Percentiles rank a stretch among this genome's conserved stretches.
phyloP scores from a whole-genome alignment of 1,140 invertebrate species.

The Coptotermes formosanus region DNA sequence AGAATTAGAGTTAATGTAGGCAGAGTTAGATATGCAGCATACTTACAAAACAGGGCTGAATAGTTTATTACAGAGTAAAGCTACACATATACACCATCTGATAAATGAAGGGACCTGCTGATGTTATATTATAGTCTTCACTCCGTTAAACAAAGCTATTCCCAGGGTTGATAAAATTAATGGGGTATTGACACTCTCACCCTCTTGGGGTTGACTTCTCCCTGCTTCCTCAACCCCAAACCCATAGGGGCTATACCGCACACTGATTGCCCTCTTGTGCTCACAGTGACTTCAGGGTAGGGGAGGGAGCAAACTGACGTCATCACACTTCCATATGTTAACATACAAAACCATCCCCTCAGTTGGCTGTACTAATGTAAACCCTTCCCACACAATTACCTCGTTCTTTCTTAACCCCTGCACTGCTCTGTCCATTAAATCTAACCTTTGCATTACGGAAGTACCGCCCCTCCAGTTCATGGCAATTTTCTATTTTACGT shows the following conservation, averaged over 20 bases:
- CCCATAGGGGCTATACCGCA: slow-evolving; percentile 12
- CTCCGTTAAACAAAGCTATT: slow-evolving; percentile 27
- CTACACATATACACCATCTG: not conserved
- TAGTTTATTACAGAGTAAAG: slow-evolving; percentile 1
- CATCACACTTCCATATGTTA: slow-evolving; percentile 19
- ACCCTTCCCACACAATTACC: slow-evolving; percentile 14
- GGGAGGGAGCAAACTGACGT: not conserved
- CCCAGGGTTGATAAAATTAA: slow-evolving; percentile 25
- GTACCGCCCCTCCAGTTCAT: not conserved
- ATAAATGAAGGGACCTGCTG: slow-evolving; percentile 12
- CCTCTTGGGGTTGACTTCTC: slow-evolving; percentile 9
- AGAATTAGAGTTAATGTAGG: not conserved
- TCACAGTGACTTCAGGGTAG: slow-evolving; percentile 1
- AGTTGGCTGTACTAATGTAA: not conserved
- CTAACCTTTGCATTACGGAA: slow-evolving; percentile 21
- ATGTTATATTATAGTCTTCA: slow-evolving; percentile 21
- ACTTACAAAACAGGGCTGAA: not conserved
- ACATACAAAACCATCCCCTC: slow-evolving; percentile 13
- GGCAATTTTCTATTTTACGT: not conserved
- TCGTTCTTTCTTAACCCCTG: not conserved
- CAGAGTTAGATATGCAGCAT: not conserved
- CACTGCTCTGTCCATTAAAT: not conserved
- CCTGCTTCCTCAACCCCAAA: slow-evolving; percentile 12
- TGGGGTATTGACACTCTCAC: not conserved
- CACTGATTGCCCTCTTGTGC: slow-evolving; percentile 16